These are phyloP conservation scores for Cyphomyrmex costatus DNA, from an alignment of 1,140 invertebrate species.

Conservation along the genomic window DNA sequence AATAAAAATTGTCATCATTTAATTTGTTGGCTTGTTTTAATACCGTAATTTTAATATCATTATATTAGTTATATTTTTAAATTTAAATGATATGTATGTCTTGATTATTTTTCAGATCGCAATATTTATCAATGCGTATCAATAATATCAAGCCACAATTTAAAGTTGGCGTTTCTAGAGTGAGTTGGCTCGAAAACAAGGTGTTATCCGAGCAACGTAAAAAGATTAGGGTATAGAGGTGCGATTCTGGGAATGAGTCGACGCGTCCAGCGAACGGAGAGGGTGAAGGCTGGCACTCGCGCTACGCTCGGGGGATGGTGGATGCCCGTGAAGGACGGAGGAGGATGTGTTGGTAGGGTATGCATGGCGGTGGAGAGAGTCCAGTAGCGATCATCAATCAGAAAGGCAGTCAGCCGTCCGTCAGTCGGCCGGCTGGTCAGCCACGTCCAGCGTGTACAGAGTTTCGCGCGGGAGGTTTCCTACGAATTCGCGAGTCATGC, in stretches of 20 bases:
- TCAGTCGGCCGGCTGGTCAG: conserved; percentile 82
- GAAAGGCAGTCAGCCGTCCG: conserved; percentile 85
- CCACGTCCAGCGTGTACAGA: conserved; percentile 76
- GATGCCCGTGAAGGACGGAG: conserved; percentile 65
- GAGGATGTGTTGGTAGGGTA: conserved; percentile 80
- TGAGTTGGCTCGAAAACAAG: conserved; percentile 53
- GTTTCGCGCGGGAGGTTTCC: conserved; percentile 73
- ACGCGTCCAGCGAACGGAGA: conserved; percentile 63
- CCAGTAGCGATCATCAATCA: conserved; percentile 86
- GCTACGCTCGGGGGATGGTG: conserved; percentile 61
- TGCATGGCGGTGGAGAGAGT: conserved; percentile 85
- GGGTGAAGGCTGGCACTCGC: conserved; percentile 63
- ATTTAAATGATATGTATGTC: background rate
- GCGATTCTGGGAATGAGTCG: conserved; percentile 74
- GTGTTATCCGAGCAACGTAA: conserved; percentile 65
- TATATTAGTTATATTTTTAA: background rate
- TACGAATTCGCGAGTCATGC: conserved; percentile 77
- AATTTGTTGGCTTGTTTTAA: too few species aligned
- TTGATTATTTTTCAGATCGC: background rate
- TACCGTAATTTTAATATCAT: too few species aligned
- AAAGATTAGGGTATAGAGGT: conserved; percentile 71
- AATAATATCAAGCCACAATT: conserved; percentile 11
- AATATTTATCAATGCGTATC: background rate
- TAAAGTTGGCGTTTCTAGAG: conserved; percentile 16
- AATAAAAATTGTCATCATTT: too few species aligned